phyloP scores from a whole-genome alignment of 2,888 invertebrate genomes.

The Lasiommata megera region DNA sequence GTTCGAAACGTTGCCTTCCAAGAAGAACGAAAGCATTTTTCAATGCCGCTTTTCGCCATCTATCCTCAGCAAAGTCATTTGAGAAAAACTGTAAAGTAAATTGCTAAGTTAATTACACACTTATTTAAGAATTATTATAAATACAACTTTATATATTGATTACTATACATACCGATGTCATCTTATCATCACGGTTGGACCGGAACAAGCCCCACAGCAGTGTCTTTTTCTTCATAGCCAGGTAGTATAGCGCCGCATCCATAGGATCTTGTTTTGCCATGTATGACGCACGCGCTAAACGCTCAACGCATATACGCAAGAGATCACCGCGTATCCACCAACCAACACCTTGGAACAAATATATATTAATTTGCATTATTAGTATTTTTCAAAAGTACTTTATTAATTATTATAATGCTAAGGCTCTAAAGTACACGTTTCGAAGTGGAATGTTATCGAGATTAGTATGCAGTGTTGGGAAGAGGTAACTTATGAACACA shows the following conservation, averaged over 20 bases:
- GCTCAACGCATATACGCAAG: constrained; percentile 92
- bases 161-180: constrained; percentile 84
- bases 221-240: constrained; percentile 99
- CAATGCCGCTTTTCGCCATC: constrained; percentile 98
- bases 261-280: constrained; percentile 96
- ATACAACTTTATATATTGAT: neutral
- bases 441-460: too few relatives aligned
- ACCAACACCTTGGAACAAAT: constrained; percentile 84
- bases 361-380: too few relatives aligned
- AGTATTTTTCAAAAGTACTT: too few relatives aligned
- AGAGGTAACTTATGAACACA: too few relatives aligned
- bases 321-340: constrained; percentile 97
- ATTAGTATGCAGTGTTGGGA: too few relatives aligned
- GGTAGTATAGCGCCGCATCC: constrained; percentile 97
- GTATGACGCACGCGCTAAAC: constrained; percentile 96
- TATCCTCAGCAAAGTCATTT: constrained; percentile 95
- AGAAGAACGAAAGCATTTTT: constrained; percentile 99
- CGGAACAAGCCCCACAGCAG: constrained; percentile 97
- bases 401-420: too few relatives aligned
- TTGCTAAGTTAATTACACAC: neutral
- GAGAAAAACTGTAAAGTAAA: constrained; percentile 87
- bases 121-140: neutral
- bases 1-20: constrained; percentile 97
- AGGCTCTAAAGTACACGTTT: too few relatives aligned
- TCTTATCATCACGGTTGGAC: constrained; percentile 92